A percentile compares a stretch with the other conserved stretches of the same genome.
Conservation (phyloP, 2,113 vertebrate species). For the Miniopterus natalensis region DNA sequence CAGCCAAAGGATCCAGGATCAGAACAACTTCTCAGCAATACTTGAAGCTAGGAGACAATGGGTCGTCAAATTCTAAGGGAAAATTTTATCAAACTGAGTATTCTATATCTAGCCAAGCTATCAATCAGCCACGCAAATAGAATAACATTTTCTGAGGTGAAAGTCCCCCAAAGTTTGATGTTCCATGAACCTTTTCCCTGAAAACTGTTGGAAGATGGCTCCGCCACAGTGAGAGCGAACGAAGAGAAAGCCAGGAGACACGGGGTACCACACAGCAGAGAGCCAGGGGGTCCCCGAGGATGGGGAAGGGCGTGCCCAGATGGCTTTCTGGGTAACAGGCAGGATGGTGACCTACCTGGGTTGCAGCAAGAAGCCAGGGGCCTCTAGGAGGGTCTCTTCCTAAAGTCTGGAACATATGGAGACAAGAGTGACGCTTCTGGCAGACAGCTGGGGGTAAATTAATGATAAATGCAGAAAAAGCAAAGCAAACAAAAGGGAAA, state of each 20-base stretch:
- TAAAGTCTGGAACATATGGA: not conserved
- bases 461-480: not conserved
- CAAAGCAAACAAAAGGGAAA: not conserved
- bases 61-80: not conserved
- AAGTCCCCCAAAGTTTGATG: not conserved
- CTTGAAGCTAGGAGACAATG: not conserved
- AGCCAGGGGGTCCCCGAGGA: fast-evolving
- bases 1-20: not conserved
- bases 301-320: not conserved
- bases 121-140: not conserved
- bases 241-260: not conserved
- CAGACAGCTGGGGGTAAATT: not conserved
- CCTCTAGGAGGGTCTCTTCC: not conserved
- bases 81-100: not conserved
- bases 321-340: not conserved
- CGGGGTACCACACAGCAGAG: not conserved
- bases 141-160: not conserved
- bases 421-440: not conserved
- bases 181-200: not conserved
- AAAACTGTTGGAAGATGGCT: not conserved
- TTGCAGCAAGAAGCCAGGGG: not conserved
- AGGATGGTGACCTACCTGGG: not conserved
- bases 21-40: not conserved
- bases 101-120: not conserved
- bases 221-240: not conserved